Base-by-base conservation (phyloP, 37 sponge, comb jelly and placozoan species). In the Sycon ciliatum region DNA sequence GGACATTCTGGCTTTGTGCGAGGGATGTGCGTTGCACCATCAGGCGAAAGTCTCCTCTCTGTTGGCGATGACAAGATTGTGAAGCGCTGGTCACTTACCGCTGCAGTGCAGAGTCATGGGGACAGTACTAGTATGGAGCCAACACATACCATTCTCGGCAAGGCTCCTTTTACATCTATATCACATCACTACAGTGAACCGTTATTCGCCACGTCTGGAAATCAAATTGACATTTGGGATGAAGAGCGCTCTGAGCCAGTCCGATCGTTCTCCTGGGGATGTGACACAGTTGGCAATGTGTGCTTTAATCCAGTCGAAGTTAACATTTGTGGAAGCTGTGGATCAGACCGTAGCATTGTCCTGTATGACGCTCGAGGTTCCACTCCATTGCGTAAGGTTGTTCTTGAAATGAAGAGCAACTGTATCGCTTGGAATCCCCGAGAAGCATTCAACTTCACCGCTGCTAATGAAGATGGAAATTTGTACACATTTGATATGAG, bases 401-500 rank as follows among this genome's bases (percentile, higher is more conserved):
- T 86, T 27, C 74, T 96, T 39, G 46, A 72, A 18, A 83, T 89
- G 86, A 85, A 78, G 57, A 74, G 82, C 46, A 96, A 96, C 57
- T 69, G 73, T 1, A 32, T 88, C 3, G 71, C 80, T 0, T 96
- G 93, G 89, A 96, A 96, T 57, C 98, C 98, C 32, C 88, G 91
- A 85, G 98, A n/a, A 24, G 89, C 93, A 3, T 84, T 75, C 36
- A 79, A 86, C 69, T 96, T 96, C 76, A 92, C 92, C 0, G 79
- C 86, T 2, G 98, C 98, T 3, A 88, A 83, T 33, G 98, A 96
- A 53, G 97, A 95, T 18, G 16, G 29, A 9, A 60, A 60, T 52
- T 58, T 96, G 60, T 96, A 96, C 69, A 86, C 92, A 23, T 96
- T 96, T 70, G 98, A 96, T 64, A 96, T 96, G 98, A 68, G 98